phyloP scores from a whole-genome alignment of 1,140 invertebrate genomes.

The Globodera rostochiensis region DNA sequence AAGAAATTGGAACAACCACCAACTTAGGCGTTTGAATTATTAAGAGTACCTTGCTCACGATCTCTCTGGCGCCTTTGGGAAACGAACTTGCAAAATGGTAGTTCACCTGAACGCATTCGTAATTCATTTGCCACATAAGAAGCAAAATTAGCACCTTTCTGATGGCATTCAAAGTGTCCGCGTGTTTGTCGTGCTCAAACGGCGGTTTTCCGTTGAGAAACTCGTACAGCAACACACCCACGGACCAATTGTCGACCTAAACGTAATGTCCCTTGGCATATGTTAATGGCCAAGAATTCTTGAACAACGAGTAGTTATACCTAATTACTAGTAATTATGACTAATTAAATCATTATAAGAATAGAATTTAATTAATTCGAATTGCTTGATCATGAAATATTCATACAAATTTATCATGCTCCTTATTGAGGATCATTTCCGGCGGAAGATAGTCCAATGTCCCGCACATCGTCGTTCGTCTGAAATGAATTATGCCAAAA shows the following conservation, averaged over 20 bases:
- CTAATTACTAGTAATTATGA: no score
- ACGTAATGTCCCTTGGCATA: neutral
- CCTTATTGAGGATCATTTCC: conserved; percentile 74
- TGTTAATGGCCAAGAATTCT: no score
- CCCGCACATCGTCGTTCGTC: conserved; percentile 67
- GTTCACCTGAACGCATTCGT: conserved; percentile 40
- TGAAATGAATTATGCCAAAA: conserved; percentile 1
- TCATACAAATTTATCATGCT: conserved; percentile 28
- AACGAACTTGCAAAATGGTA: conserved; percentile 35
- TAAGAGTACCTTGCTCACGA: conserved; percentile 34
- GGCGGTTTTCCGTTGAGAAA: conserved; percentile 90
- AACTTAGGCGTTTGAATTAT: no score
- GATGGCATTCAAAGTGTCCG: conserved; percentile 82
- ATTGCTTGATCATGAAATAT: neutral
- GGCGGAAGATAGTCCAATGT: conserved; percentile 90
- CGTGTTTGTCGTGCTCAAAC: conserved; percentile 73
- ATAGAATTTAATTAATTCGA: neutral
- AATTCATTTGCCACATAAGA: neutral
- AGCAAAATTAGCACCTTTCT: conserved; percentile 63
- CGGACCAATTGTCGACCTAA: conserved; percentile 59
- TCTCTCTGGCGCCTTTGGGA: conserved; percentile 33
- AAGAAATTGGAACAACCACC: no score
- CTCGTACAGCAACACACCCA: conserved; percentile 91
- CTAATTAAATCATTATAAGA: no score
- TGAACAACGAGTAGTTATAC: no score